Percentiles rank a stretch among this genome's conserved stretches.
These are phyloP conservation scores for Drosophila austrosaltans DNA, from an alignment of 2,888 invertebrate genomes.

Conservation along the genomic window DNA sequence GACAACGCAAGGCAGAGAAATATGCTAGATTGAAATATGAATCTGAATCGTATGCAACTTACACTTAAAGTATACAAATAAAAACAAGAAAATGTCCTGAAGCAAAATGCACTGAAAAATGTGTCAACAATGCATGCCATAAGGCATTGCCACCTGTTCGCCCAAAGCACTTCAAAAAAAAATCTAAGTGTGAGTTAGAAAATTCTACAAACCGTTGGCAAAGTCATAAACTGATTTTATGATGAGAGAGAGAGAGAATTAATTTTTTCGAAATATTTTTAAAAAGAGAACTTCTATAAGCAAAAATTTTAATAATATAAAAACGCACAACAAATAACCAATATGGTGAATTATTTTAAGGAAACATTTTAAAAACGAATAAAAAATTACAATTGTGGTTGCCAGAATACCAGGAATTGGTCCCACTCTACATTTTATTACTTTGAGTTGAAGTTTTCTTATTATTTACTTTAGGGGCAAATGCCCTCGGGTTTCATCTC, in stretches of 20 bases:
- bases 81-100: conserved; percentile 25
- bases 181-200: not conserved
- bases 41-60: conserved; percentile 56
- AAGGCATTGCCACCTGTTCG: conserved; percentile 9
- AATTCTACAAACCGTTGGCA: not conserved
- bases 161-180: not conserved
- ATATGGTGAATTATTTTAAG: no score
- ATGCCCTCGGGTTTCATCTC: not conserved
- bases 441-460: not conserved
- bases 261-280: no score
- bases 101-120: conserved; percentile 27
- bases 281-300: no score
- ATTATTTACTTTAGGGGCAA: conserved; percentile 14
- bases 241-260: no score
- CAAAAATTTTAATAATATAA: not conserved
- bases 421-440: not conserved
- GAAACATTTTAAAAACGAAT: not conserved
- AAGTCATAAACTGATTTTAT: no score
- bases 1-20: conserved; percentile 22
- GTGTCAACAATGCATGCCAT: conserved; percentile 74
- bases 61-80: conserved; percentile 65
- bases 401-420: not conserved
- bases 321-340: no score
- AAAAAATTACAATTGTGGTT: not conserved
- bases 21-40: conserved; percentile 66